Evolutionary conservation across 2,888 invertebrate genomes (phyloP).

Genomic region (Odontocolon sp.): DNA sequence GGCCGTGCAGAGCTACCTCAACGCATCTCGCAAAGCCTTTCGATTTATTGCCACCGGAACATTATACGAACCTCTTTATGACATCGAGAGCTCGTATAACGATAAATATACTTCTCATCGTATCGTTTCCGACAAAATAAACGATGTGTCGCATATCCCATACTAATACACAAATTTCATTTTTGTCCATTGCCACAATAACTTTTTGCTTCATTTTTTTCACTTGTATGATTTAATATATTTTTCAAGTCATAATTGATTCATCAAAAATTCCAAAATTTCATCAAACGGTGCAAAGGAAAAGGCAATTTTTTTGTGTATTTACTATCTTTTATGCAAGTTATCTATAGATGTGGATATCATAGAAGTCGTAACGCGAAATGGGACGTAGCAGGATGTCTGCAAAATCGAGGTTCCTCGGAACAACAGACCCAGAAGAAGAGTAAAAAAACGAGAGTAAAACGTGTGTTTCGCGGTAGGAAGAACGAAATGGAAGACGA

Average conservation of each 20-base stretch:
- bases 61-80: conserved; percentile 52
- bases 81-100: conserved; percentile 52
- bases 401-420: conserved; percentile 35
- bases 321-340: background rate
- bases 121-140: conserved; percentile 11
- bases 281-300: too few species aligned
- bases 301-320: conserved; percentile 15
- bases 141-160: conserved; percentile 8
- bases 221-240: too few species aligned
- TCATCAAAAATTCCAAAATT: too few species aligned
- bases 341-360: conserved; percentile 3
- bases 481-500: conserved; percentile 51
- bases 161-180: background rate
- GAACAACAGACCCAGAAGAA: conserved; percentile 34
- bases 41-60: conserved; percentile 56
- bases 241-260: too few species aligned
- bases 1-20: background rate
- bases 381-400: conserved; percentile 38
- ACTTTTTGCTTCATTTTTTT: too few species aligned
- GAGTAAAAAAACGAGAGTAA: conserved; percentile 11
- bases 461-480: conserved; percentile 28
- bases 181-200: too few species aligned
- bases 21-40: conserved; percentile 26
- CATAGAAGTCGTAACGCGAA: conserved; percentile 48
- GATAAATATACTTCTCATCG: conserved; percentile 44